Percentiles rank a stretch among this genome's conserved stretches.
phyloP scores from a whole-genome alignment of 1,140 invertebrate genomes.

The Aphaenogaster rudis region DNA sequence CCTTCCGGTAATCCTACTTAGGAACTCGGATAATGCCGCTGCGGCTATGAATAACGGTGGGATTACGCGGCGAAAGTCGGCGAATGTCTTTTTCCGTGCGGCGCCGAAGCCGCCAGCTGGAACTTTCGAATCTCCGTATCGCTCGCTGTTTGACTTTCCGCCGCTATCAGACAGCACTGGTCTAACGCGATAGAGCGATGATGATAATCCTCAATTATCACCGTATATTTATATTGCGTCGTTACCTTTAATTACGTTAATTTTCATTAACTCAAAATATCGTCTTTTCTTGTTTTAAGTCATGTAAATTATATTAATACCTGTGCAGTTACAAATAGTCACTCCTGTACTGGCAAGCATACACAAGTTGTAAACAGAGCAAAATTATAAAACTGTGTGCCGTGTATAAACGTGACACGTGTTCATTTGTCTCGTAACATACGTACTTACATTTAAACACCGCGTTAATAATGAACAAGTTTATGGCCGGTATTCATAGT shows the following conservation, averaged over 20 bases:
- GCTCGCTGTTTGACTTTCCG: conserved; percentile 61
- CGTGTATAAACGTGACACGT: neutral
- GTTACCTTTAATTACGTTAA: neutral
- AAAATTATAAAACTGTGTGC: neutral
- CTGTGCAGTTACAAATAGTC: neutral
- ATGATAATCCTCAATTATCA: neutral
- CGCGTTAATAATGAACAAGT: neutral
- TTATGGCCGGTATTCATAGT: too few relatives aligned
- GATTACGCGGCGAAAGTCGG: conserved; percentile 74
- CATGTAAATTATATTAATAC: neutral
- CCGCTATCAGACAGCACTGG: neutral
- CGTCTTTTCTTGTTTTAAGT: neutral
- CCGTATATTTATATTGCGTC: neutral
- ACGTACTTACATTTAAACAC: neutral
- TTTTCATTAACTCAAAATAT: neutral
- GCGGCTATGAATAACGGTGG: conserved; percentile 75
- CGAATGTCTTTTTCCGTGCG: conserved; percentile 60
- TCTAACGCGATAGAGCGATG: neutral
- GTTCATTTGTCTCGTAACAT: too few relatives aligned
- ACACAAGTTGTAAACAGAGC: neutral
- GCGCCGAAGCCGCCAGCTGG: conserved; percentile 12
- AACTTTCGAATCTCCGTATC: conserved; percentile 69
- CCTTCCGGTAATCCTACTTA: conserved; percentile 76
- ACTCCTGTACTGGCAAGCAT: neutral
- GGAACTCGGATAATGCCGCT: conserved; percentile 72